These are phyloP conservation scores for Paratrypauchen microcephalus DNA, from an alignment of 2,797 vertebrate species.

Conservation along the genomic window DNA sequence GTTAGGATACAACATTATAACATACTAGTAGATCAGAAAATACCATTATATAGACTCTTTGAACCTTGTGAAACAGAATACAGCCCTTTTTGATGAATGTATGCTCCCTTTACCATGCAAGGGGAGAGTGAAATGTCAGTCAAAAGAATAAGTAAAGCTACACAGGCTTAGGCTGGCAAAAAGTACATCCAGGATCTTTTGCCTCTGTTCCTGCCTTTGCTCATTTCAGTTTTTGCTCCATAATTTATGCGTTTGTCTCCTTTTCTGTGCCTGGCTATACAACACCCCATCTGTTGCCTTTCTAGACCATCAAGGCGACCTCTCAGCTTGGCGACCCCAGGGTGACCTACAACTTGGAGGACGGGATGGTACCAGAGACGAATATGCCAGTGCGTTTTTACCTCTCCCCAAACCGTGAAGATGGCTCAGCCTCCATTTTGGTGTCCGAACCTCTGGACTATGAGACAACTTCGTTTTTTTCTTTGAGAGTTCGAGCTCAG, in stretches of 20 bases:
- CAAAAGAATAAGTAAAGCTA: background rate
- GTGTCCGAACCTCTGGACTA: slow-evolving; percentile 89
- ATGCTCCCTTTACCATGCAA: background rate
- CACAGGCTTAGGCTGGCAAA: background rate
- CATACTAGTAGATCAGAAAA: too few relatives aligned
- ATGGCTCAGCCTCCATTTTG: slow-evolving; percentile 86
- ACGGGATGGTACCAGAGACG: slow-evolving; percentile 87
- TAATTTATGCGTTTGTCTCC: slow-evolving; percentile 3
- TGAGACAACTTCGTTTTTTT: slow-evolving; percentile 84
- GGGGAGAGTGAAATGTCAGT: background rate
- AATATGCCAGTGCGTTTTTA: slow-evolving; percentile 92
- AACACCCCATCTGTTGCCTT: slow-evolving; percentile 13
- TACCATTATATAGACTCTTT: too few relatives aligned
- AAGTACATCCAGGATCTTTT: slow-evolving; percentile 7
- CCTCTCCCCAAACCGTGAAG: slow-evolving; percentile 87
- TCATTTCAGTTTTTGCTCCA: slow-evolving; percentile 1
- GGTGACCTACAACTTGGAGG: slow-evolving; percentile 88
- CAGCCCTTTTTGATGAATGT: too few relatives aligned
- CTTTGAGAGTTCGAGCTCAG: slow-evolving; percentile 85
- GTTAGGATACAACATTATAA: too few relatives aligned
- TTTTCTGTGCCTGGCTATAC: background rate
- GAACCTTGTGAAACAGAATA: too few relatives aligned
- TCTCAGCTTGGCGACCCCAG: slow-evolving; percentile 86
- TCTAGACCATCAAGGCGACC: slow-evolving; percentile 83
- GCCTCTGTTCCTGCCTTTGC: background rate